A percentile compares a stretch with the other conserved stretches of the same genome.
Evolutionary conservation across 2,888 invertebrate species (phyloP).

Genomic region (Branchipolynoe longqiensis): DNA sequence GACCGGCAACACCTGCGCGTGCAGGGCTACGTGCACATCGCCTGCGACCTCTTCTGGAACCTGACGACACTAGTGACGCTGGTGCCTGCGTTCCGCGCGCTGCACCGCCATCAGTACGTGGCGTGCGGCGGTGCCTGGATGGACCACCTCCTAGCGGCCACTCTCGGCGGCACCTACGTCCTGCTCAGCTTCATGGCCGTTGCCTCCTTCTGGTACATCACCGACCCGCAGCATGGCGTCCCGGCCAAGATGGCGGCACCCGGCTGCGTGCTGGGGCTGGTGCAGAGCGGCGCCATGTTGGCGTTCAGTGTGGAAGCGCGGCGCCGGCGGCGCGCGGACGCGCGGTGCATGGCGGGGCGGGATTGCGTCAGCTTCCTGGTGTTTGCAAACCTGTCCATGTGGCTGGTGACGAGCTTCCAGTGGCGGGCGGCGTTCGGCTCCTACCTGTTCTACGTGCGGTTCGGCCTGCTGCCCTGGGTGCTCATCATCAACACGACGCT

Average conservation of each 20-base stretch:
- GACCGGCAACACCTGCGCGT: background rate
- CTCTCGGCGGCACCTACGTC: conserved; percentile 19
- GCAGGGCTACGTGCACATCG: background rate
- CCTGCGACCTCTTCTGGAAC: conserved; percentile 29
- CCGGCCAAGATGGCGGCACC: conserved; percentile 17
- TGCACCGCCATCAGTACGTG: background rate
- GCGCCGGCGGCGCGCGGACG: background rate
- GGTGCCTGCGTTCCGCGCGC: background rate
- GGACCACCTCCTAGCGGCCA: background rate
- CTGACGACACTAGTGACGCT: background rate
- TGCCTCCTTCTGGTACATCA: background rate
- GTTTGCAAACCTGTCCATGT: conserved; percentile 23
- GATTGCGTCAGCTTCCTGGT: conserved; percentile 6
- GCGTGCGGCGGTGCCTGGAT: background rate
- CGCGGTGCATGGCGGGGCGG: background rate
- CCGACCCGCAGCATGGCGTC: background rate
- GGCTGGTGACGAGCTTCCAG: conserved; percentile 28
- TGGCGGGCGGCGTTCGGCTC: conserved; percentile 19
- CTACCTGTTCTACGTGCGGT: background rate
- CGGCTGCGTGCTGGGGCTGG: background rate
- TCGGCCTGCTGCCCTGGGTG: conserved; percentile 36
- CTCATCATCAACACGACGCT: conserved; percentile 36
- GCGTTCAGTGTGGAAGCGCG: background rate
- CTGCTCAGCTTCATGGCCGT: conserved; percentile 22
- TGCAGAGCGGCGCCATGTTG: conserved; percentile 37